A percentile compares a stretch with the other conserved stretches of the same genome.
Conservation (phyloP, 2,113 vertebrate genomes). For the Accipiter cooperii region DNA sequence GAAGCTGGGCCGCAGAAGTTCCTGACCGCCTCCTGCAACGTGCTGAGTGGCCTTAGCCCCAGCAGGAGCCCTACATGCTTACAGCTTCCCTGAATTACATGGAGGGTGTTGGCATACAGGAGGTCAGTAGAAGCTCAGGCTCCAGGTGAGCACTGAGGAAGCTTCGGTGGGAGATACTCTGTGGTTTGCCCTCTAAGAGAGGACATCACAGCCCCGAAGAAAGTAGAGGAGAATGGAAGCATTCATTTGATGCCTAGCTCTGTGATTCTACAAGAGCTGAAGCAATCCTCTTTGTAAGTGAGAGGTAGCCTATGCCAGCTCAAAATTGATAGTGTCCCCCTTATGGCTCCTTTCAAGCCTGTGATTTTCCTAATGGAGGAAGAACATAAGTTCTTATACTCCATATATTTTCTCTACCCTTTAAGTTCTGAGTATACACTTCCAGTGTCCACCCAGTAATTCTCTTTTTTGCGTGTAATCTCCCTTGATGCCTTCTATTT, state of each 20-base stretch:
- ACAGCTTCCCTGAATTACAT: background rate
- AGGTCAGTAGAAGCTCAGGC: background rate
- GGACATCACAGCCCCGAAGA: background rate
- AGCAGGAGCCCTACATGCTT: fast-evolving
- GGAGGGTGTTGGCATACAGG: background rate
- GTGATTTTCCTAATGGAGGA: background rate
- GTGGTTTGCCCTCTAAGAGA: background rate
- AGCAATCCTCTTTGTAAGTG: background rate
- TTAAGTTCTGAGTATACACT: background rate
- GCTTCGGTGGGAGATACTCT: background rate
- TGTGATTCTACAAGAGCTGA: background rate
- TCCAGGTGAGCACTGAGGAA: background rate
- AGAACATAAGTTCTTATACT: background rate
- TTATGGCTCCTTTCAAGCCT: background rate
- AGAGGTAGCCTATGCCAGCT: background rate
- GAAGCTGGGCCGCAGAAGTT: background rate
- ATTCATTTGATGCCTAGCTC: background rate
- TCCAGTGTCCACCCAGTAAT: background rate
- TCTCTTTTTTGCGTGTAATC: background rate
- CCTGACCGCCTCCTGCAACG: background rate
- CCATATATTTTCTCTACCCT: background rate
- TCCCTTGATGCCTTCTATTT: background rate
- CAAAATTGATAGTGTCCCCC: background rate
- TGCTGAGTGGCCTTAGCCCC: fast-evolving
- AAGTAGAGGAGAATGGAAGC: background rate